Evolutionary conservation across 1,140 invertebrate genomes (phyloP), one percentile per base, ranked within the genome.

Genomic region (Littorina saxatilis): DNA sequence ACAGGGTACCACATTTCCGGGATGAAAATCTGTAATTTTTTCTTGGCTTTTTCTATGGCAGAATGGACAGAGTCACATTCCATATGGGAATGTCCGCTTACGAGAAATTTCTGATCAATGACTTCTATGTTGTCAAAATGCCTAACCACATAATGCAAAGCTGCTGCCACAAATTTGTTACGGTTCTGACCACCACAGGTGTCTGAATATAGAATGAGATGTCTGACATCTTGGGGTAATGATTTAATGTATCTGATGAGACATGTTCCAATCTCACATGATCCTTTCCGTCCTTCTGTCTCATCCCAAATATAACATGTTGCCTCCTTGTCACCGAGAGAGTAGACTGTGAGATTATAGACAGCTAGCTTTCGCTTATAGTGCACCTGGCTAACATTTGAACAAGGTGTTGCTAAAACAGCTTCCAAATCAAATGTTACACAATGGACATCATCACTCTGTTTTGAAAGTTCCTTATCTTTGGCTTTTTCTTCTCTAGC

Each of bases 171-270:
- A 74, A 79, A 75, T 43, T 82, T 39, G 43, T 84, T 85, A 47
- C 81, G 29, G 50, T 85, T 85, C 52, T 85, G 84, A 39, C 84
- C 82, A 40, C 84, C 82, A 61, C 84, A 83, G 27, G 79, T 83
- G 66, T 85, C 82, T 39, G 70, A 77, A 61, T 76, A 85, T 9
- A 83, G 50, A 63, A 43, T 77, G 11, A 83, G 68, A 40, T 84
- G 72, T 76, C 70, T 50, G 43, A 84, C 75, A 43, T 39, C 32
- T 70, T 40, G 20, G 73, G 32, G 50, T 68, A 78, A 72, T 39
- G 32, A 68, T 77, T 50, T 68, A 68, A 85, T 43, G 47, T 77
- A 68, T 9, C 50, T 68, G 43, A 78, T 39, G 13, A 85, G 40
- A 61, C 81, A 80, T 32, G 84, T 85, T 35, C 47, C 79, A 55